Conservation (phyloP, 2,797 vertebrate species). For the Sebastes nivosus region DNA sequence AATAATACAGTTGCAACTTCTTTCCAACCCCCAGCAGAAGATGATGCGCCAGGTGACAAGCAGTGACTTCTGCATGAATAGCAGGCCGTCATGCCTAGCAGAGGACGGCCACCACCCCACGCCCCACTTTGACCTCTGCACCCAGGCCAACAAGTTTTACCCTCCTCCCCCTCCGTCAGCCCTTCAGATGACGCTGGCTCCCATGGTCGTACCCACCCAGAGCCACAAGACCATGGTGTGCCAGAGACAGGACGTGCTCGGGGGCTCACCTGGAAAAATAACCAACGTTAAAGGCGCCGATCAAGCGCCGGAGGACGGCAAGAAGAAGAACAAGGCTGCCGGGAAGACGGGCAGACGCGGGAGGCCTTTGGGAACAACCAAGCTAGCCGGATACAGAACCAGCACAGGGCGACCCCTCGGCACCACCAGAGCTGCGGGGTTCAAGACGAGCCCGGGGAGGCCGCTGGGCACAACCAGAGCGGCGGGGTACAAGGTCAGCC, state of each 20-base stretch:
- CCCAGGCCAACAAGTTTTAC: conserved; percentile 92
- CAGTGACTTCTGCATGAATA: conserved; percentile 91
- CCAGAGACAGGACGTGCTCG: conserved; percentile 88
- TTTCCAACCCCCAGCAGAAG: conserved; percentile 78
- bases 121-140: conserved; percentile 93
- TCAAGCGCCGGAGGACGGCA: conserved; percentile 87
- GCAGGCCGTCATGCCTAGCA: conserved; percentile 91
- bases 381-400: conserved; percentile 97
- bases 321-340: conserved; percentile 91
- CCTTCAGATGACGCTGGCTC: conserved; percentile 81
- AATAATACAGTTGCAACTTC: neutral
- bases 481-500: conserved; percentile 98
- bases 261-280: conserved; percentile 79
- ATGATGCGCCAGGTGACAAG: conserved; percentile 97
- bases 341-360: conserved; percentile 94
- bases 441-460: conserved; percentile 98
- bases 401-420: conserved; percentile 97
- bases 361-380: conserved; percentile 95
- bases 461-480: conserved; percentile 97
- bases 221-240: conserved; percentile 92
- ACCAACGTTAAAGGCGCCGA: conserved; percentile 83
- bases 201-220: conserved; percentile 73
- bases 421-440: conserved; percentile 97
- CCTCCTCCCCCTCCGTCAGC: conserved; percentile 80
- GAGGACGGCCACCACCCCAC: conserved; percentile 90